Conservation (phyloP, 2,888 invertebrate genomes). For the Automeris io region DNA sequence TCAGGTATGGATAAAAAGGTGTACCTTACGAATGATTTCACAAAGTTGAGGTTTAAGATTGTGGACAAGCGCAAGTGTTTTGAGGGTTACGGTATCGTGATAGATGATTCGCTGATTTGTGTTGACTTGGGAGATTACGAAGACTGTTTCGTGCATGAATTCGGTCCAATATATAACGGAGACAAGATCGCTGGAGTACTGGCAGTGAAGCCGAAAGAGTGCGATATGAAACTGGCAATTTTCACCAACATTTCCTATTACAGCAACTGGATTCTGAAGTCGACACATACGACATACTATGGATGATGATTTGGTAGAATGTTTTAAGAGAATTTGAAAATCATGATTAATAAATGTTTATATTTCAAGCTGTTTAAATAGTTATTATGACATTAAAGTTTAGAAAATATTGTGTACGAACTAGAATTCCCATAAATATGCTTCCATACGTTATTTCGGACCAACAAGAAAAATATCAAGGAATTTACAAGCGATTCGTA, state of each 20-base stretch:
- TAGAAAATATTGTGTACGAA: no score
- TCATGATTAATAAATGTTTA: neutral
- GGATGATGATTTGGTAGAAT: slow-evolving; percentile 17
- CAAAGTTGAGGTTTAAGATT: slow-evolving; percentile 30
- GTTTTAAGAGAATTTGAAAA: neutral
- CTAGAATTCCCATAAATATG: no score
- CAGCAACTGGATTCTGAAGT: slow-evolving; percentile 29
- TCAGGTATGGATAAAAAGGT: slow-evolving; percentile 52
- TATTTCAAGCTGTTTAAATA: no score
- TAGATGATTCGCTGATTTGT: slow-evolving; percentile 49
- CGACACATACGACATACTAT: slow-evolving; percentile 27
- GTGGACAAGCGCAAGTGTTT: slow-evolving; percentile 29
- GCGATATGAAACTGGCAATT: slow-evolving; percentile 36
- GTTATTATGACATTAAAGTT: no score
- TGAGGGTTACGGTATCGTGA: slow-evolving; percentile 38
- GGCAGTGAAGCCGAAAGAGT: slow-evolving; percentile 43
- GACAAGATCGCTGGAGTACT: slow-evolving; percentile 51
- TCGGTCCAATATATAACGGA: slow-evolving; percentile 47
- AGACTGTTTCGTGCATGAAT: slow-evolving; percentile 58
- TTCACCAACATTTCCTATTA: slow-evolving; percentile 38
- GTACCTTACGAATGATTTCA: slow-evolving; percentile 54
- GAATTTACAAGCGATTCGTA: no score
- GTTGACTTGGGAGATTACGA: slow-evolving; percentile 43
- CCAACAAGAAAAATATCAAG: no score
- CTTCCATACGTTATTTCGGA: no score